Conservation (phyloP, 2,113 vertebrate species). For the Eulemur macaco region DNA sequence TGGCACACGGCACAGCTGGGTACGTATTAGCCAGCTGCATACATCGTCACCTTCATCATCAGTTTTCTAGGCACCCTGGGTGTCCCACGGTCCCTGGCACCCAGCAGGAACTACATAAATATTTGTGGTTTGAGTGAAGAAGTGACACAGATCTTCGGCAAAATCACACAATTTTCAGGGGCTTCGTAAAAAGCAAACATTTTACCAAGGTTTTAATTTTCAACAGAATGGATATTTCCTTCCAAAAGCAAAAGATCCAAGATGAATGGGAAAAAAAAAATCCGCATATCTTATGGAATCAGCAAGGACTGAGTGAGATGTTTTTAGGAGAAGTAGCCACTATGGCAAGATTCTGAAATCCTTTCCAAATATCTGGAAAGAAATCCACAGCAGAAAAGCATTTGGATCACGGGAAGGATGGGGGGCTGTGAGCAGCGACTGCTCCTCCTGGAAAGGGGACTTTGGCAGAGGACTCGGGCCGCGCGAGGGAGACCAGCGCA, state of each 20-base stretch:
- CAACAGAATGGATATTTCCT: not conserved
- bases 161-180: not conserved
- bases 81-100: not conserved
- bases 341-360: not conserved
- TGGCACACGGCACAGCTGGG: fast-evolving
- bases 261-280: not conserved
- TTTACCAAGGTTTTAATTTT: not conserved
- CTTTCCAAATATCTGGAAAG: not conserved
- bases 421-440: fast-evolving
- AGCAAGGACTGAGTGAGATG: not conserved
- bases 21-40: fast-evolving
- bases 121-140: not conserved
- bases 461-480: not conserved
- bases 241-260: not conserved
- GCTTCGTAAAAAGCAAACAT: not conserved
- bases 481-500: fast-evolving
- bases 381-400: not conserved
- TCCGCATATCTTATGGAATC: not conserved
- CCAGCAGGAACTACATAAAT: not conserved
- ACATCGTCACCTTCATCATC: fast-evolving
- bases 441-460: not conserved
- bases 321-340: not conserved
- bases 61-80: not conserved
- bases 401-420: not conserved
- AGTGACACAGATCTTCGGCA: not conserved